A percentile compares a stretch with the other conserved stretches of the same genome.
Evolutionary conservation across 23 tunicate species (phyloP).

Genomic region (Trididemnum clinides): DNA sequence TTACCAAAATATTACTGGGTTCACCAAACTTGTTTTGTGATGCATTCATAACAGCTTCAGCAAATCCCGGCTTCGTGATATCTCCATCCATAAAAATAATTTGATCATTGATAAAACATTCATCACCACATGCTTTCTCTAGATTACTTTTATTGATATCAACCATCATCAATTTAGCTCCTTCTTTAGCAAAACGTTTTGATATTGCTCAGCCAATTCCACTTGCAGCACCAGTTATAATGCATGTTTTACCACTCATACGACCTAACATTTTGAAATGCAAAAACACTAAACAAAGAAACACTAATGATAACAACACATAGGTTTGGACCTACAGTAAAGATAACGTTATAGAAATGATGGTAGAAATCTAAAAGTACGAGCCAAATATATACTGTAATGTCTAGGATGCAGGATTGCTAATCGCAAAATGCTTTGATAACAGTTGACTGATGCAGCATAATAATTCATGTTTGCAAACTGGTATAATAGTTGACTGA

Average conservation of each 20-base stretch:
- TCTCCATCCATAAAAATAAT: background rate
- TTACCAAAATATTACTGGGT: background rate
- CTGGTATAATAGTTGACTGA: too few species aligned
- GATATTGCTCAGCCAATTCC: slow-evolving; percentile 70
- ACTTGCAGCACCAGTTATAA: slow-evolving; percentile 70
- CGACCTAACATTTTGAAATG: background rate
- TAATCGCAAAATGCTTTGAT: too few species aligned
- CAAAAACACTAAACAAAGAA: background rate
- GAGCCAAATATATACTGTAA: too few species aligned
- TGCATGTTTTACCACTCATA: slow-evolving; percentile 10
- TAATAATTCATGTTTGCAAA: too few species aligned
- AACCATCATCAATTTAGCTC: slow-evolving; percentile 65
- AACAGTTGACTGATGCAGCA: too few species aligned
- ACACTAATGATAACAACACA: too few species aligned
- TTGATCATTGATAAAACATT: too few species aligned
- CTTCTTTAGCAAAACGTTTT: slow-evolving; percentile 55
- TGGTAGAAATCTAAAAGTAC: too few species aligned
- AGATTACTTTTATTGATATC: slow-evolving; percentile 38
- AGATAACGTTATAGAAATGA: too few species aligned
- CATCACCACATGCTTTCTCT: too few species aligned
- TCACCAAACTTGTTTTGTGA: background rate
- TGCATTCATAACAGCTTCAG: background rate
- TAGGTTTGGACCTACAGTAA: too few species aligned
- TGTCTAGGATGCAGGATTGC: too few species aligned
- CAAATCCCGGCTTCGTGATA: background rate